Conservation (phyloP, 2,888 invertebrate species). For the Endotricha flammealis region DNA sequence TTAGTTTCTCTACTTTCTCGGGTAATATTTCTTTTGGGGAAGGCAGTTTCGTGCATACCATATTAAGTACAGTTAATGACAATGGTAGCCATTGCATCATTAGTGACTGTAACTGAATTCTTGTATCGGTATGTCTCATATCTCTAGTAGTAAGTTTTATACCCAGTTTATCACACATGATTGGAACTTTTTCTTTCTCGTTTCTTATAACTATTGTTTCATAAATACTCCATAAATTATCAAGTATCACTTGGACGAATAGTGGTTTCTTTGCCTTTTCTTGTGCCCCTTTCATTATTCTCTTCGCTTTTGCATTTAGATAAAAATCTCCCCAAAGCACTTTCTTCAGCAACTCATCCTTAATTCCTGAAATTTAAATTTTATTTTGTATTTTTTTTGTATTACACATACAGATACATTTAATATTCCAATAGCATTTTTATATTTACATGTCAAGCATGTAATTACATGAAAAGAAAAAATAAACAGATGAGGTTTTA, state of each 20-base stretch:
- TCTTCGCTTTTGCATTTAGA: constrained; percentile 89
- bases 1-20: constrained; percentile 89
- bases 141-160: constrained; percentile 87
- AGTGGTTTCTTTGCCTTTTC: constrained; percentile 94
- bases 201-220: constrained; percentile 87
- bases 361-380: constrained; percentile 73
- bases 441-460: no score
- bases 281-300: constrained; percentile 91
- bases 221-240: constrained; percentile 94
- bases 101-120: constrained; percentile 87
- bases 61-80: constrained; percentile 87
- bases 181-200: constrained; percentile 84
- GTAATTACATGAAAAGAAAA: no score
- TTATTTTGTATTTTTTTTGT: no score
- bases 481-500: no score
- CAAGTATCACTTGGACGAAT: constrained; percentile 94
- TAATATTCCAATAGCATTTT: no score
- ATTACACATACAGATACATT: no score
- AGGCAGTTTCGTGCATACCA: constrained; percentile 89
- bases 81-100: constrained; percentile 95
- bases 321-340: constrained; percentile 98
- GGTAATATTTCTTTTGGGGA: constrained; percentile 86
- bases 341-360: constrained; percentile 83
- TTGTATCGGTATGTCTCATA: constrained; percentile 86
- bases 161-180: constrained; percentile 86